These are phyloP conservation scores for Aricia agestis DNA, from an alignment of 1,140 invertebrate species.

Conservation along the genomic window DNA sequence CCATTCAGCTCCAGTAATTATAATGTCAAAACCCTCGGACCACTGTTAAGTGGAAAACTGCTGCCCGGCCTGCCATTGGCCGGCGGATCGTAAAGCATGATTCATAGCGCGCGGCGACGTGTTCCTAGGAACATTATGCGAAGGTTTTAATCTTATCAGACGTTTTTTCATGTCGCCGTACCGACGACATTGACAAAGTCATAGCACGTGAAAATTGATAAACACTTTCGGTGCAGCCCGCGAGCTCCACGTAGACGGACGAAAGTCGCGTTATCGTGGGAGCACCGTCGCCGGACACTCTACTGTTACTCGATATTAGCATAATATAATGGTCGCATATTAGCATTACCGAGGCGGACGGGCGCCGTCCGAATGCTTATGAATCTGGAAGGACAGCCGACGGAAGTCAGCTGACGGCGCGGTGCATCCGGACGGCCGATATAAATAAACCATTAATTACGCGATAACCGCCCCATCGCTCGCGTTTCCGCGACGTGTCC, in stretches of 20 bases:
- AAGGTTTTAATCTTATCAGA: neutral
- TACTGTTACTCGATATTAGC: neutral
- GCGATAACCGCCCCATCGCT: constrained; percentile 8
- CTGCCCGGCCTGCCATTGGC: neutral
- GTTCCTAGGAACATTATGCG: neutral
- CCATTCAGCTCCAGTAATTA: constrained; percentile 19
- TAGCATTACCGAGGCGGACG: neutral
- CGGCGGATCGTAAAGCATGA: neutral
- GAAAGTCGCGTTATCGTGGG: neutral
- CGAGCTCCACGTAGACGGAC: neutral
- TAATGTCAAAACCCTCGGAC: constrained; percentile 5
- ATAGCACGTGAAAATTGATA: neutral
- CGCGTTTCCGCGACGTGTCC: constrained; percentile 31
- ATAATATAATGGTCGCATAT: constrained; percentile 1
- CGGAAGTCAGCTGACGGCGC: constrained; percentile 56
- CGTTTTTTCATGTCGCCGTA: neutral
- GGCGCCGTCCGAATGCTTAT: constrained; percentile 18
- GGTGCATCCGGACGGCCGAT: constrained; percentile 19
- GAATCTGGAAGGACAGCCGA: constrained; percentile 27
- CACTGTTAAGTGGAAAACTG: neutral
- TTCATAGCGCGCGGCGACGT: neutral
- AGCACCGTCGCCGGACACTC: neutral
- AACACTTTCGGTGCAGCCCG: neutral
- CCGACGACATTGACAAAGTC: neutral
- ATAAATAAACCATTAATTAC: constrained; percentile 11